Conservation (phyloP, 1,140 invertebrate genomes). For the Drosophila gunungcola region DNA sequence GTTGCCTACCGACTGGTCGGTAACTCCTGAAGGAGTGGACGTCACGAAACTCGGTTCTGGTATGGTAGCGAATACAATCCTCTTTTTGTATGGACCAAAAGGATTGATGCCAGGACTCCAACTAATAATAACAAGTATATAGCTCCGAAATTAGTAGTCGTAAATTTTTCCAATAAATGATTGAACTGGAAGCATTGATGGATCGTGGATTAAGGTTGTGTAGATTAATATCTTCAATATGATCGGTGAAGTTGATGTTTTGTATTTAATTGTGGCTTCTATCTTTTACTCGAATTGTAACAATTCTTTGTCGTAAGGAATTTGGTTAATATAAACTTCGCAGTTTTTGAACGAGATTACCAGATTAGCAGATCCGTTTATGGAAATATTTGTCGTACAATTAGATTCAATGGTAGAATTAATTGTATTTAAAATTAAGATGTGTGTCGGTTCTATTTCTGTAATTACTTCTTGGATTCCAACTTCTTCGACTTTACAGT, state of each 20-base stretch:
- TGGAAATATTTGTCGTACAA: neutral
- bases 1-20: too few relatives aligned
- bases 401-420: slow-evolving; percentile 2
- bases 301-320: slow-evolving; percentile 2
- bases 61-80: neutral
- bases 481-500: neutral
- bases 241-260: neutral
- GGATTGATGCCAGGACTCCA: neutral
- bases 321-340: neutral
- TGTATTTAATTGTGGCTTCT: neutral
- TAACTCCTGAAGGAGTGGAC: neutral
- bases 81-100: neutral
- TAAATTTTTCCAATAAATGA: slow-evolving; percentile 1
- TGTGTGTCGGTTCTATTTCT: neutral
- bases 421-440: slow-evolving; percentile 1
- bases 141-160: neutral
- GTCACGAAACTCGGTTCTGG: slow-evolving; percentile 1
- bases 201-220: neutral
- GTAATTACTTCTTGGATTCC: neutral
- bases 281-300: neutral
- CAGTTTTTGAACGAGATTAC: neutral
- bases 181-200: slow-evolving; percentile 1
- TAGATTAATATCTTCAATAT: neutral
- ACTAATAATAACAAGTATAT: neutral
- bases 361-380: slow-evolving; percentile 3